Percentiles rank a stretch among this genome's conserved stretches.
Conservation (phyloP, 2,888 invertebrate genomes). For the Alentia gelatinosa region DNA sequence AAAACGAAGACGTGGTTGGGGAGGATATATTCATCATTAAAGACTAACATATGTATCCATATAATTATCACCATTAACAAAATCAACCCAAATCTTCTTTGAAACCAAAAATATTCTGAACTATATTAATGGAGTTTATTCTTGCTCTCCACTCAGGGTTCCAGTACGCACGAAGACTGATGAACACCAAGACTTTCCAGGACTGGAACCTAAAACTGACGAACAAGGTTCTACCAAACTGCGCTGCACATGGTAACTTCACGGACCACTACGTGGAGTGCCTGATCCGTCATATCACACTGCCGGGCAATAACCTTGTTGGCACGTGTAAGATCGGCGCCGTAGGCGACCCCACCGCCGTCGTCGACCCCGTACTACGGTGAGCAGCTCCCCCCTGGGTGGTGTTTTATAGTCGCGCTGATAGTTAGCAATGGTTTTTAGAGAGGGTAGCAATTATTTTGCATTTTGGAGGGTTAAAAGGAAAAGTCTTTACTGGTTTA, state of each 20-base stretch:
- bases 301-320: slow-evolving; percentile 87
- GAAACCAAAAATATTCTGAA: too few species aligned
- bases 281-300: slow-evolving; percentile 73
- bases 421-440: too few species aligned
- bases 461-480: too few species aligned
- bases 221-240: slow-evolving; percentile 66
- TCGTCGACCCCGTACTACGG: slow-evolving; percentile 85
- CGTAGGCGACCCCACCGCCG: slow-evolving; percentile 81
- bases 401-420: too few species aligned
- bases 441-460: too few species aligned
- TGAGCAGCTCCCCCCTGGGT: slow-evolving; percentile 57
- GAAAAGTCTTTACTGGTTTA: too few species aligned
- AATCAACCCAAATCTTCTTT: too few species aligned
- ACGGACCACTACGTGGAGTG: slow-evolving; percentile 69
- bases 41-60: too few species aligned
- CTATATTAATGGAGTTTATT: too few species aligned
- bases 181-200: slow-evolving; percentile 66
- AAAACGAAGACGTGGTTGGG: too few species aligned
- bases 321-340: slow-evolving; percentile 88
- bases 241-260: slow-evolving; percentile 68
- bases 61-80: too few species aligned
- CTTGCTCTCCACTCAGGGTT: slow-evolving; percentile 64
- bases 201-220: slow-evolving; percentile 64
- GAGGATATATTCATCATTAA: too few species aligned
- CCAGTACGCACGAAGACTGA: slow-evolving; percentile 63